A percentile compares a stretch with the other conserved stretches of the same genome.
Conservation (phyloP, 1,140 invertebrate genomes). For the Drosophila biarmipes region DNA sequence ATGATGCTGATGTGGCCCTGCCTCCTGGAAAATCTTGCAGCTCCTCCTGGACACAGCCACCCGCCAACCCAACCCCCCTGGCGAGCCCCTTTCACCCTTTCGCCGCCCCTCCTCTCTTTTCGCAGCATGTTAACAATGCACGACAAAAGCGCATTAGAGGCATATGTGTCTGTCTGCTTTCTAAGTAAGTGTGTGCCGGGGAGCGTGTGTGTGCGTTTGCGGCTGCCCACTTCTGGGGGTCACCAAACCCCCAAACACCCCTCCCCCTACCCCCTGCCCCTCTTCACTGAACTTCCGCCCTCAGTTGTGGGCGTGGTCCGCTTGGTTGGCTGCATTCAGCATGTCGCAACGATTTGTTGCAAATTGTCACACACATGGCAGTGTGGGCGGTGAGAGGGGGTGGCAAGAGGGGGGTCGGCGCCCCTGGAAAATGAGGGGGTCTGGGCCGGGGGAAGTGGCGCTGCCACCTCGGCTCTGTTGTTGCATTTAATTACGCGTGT, state of each 20-base stretch:
- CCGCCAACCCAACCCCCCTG: neutral
- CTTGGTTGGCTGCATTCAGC: conserved; percentile 62
- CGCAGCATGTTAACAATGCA: conserved; percentile 67
- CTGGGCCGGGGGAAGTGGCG: neutral
- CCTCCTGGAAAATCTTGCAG: conserved; percentile 1
- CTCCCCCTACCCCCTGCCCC: neutral
- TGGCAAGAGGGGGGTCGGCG: neutral
- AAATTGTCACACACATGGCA: conserved; percentile 64
- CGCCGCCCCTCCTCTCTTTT: neutral
- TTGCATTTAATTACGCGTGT: conserved; percentile 81
- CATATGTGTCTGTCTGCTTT: conserved; percentile 31
- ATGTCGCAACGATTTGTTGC: conserved; percentile 79
- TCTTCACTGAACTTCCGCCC: conserved; percentile 10
- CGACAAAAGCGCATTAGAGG: conserved; percentile 78
- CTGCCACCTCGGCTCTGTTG: conserved; percentile 57
- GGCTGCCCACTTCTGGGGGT: conserved; percentile 37
- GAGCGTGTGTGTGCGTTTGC: conserved; percentile 4
- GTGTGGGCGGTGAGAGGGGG: neutral
- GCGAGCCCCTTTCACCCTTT: neutral
- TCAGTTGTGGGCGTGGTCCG: conserved; percentile 43
- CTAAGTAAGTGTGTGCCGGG: conserved; percentile 1
- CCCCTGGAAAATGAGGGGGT: too few species aligned
- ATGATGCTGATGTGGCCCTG: conserved; percentile 35
- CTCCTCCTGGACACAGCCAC: neutral
- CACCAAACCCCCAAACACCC: conserved; percentile 2